A percentile compares a stretch with the other conserved stretches of the same genome.
These are phyloP conservation scores for Galendromus occidentalis DNA, from an alignment of 1,140 invertebrate genomes.

Conservation along the genomic window DNA sequence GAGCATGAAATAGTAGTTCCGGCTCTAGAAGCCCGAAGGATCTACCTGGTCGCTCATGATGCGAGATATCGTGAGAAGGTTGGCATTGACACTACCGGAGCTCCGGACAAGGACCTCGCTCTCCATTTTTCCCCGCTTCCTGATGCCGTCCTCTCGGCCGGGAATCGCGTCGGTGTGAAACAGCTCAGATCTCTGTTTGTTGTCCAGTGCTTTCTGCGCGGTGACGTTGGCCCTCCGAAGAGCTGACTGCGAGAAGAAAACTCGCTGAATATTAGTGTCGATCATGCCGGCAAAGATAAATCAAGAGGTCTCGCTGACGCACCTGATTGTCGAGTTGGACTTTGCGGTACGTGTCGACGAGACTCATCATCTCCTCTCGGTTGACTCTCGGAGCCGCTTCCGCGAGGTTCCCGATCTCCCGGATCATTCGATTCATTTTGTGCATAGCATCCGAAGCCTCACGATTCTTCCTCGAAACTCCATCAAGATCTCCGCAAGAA, in stretches of 20 bases:
- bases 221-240: slow-evolving; percentile 27
- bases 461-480: background rate
- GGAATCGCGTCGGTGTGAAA: slow-evolving; percentile 23
- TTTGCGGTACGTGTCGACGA: slow-evolving; percentile 1
- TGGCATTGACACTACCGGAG: slow-evolving; percentile 49
- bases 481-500: background rate
- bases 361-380: background rate
- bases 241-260: slow-evolving; percentile 20
- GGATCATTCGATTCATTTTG: background rate
- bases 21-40: background rate
- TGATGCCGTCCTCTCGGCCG: background rate
- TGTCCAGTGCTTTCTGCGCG: slow-evolving; percentile 26
- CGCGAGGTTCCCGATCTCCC: background rate
- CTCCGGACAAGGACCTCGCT: slow-evolving; percentile 19
- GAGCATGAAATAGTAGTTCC: no score
- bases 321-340: slow-evolving; percentile 10
- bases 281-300: no score
- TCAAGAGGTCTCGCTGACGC: slow-evolving; percentile 13
- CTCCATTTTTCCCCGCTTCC: slow-evolving; percentile 9
- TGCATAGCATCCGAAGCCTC: background rate
- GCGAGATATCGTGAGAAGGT: slow-evolving; percentile 54
- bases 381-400: background rate
- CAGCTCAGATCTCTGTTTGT: slow-evolving; percentile 25
- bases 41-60: slow-evolving; percentile 58
- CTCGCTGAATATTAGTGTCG: no score